Base-by-base conservation (phyloP, 2,113 vertebrate species). In the Penelope pileata region DNA sequence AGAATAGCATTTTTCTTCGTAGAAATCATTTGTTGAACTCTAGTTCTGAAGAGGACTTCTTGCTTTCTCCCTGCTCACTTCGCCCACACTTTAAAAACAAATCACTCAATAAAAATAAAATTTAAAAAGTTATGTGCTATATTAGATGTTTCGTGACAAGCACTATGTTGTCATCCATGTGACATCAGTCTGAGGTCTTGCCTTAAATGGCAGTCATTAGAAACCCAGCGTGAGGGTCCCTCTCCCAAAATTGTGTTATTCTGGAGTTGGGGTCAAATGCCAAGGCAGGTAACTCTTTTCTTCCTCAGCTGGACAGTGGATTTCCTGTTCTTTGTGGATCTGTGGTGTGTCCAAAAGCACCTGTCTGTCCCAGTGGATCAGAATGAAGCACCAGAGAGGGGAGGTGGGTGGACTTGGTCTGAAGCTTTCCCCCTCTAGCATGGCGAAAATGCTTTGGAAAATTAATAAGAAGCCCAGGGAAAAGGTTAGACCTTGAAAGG, bases 1-100 rank as follows among this genome's bases (percentile, higher is more conserved):
- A 96, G 93, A 95, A 97, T 86, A 95, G 90, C 90, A 95, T 97
- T 97, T 97, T 96, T 96, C 96, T 95, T 83, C 68, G 86, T 73
- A 93, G 96, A 85, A 95, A 97, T 97, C 72, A 95, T 97, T 91
- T 92, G 58, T 88, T 97, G 94, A 93, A 90, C 73, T 93, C 18
- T 48, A 17, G 38, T 81, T 79, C 86, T 82, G 83, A 92, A 66
- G 30, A 92, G 4, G 27, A 54, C 77, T 91, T 27, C 34, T 90
- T 83, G 72, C 60, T 72, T 91, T 70, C 13, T 77, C 16, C 19
- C 18, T 12, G 15, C 15, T 83, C 18, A 15, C 9, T 11, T 7
- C 16, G 27, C 24, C 4, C 32, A 27, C 17, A 51, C 34, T 92
- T 83, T n/a, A 47, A 81, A 96, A 94, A 50, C 47, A 76, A 75